Conservation (phyloP, 2,888 invertebrate species). For the Rhaphigaster nebulosa region DNA sequence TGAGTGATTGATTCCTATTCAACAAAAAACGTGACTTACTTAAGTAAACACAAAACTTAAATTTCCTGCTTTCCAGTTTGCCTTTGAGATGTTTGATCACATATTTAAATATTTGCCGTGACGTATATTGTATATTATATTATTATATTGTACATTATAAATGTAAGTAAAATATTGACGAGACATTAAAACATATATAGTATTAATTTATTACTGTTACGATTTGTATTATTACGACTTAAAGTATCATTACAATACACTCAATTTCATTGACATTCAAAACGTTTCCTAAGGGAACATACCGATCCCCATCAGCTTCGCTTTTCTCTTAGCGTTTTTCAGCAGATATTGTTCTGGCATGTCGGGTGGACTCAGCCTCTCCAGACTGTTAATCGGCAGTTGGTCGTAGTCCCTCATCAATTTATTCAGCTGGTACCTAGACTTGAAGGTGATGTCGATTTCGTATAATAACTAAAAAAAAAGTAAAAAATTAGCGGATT, state of each 20-base stretch:
- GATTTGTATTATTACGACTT: neutral
- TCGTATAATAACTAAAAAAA: constrained; percentile 37
- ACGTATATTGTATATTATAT: too few relatives aligned
- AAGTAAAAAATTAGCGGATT: too few relatives aligned
- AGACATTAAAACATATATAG: too few relatives aligned
- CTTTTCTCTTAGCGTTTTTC: neutral
- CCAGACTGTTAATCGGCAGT: constrained; percentile 11
- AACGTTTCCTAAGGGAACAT: neutral
- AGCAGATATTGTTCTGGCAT: neutral
- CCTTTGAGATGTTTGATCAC: too few relatives aligned
- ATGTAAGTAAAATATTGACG: too few relatives aligned
- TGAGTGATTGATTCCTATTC: too few relatives aligned
- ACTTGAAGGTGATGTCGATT: constrained; percentile 53
- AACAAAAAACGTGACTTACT: too few relatives aligned
- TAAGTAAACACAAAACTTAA: too few relatives aligned
- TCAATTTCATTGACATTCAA: neutral
- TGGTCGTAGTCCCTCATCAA: constrained; percentile 48
- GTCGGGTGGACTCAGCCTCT: constrained; percentile 34
- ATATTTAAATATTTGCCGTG: too few relatives aligned
- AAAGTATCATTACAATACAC: neutral
- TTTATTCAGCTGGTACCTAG: constrained; percentile 11
- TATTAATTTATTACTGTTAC: neutral
- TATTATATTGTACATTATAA: too few relatives aligned
- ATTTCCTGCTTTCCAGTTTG: too few relatives aligned
- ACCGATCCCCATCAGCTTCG: neutral